These are phyloP conservation scores for Scelioninae gen. 2 DNA, from an alignment of 2,888 invertebrate genomes.

Conservation along the genomic window DNA sequence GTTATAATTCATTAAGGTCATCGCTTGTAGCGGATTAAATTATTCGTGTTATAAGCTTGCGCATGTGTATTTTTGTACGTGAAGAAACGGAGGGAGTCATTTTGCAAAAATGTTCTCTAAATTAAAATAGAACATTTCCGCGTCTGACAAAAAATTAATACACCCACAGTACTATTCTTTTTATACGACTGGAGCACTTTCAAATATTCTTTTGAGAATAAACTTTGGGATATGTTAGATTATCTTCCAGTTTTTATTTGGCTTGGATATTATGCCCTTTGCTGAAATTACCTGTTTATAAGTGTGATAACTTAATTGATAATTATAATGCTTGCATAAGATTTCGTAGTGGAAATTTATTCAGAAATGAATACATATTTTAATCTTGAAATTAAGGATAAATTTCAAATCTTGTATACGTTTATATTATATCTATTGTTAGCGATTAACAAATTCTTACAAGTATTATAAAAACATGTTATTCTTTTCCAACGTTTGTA, in stretches of 20 bases:
- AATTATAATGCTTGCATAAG: constrained; percentile 5
- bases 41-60: background rate
- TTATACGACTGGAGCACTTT: constrained; percentile 14
- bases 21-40: constrained; percentile 1
- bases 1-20: constrained; percentile 20
- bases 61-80: background rate
- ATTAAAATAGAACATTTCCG: constrained; percentile 21
- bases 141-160: constrained; percentile 20
- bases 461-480: no score
- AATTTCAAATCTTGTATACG: no score
- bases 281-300: constrained; percentile 18
- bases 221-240: constrained; percentile 13
- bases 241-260: constrained; percentile 20
- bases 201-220: constrained; percentile 29
- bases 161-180: constrained; percentile 12
- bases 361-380: no score
- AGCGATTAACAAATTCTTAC: no score
- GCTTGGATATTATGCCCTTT: background rate
- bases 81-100: constrained; percentile 1
- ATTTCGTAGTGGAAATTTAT: constrained; percentile 12
- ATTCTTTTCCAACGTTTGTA: no score
- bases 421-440: no score
- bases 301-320: constrained; percentile 5
- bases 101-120: constrained; percentile 23
- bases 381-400: no score